Evolutionary conservation across 2,113 vertebrate genomes (phyloP), one percentile per base, ranked within the genome.

Genomic region (Gavialis gangeticus): DNA sequence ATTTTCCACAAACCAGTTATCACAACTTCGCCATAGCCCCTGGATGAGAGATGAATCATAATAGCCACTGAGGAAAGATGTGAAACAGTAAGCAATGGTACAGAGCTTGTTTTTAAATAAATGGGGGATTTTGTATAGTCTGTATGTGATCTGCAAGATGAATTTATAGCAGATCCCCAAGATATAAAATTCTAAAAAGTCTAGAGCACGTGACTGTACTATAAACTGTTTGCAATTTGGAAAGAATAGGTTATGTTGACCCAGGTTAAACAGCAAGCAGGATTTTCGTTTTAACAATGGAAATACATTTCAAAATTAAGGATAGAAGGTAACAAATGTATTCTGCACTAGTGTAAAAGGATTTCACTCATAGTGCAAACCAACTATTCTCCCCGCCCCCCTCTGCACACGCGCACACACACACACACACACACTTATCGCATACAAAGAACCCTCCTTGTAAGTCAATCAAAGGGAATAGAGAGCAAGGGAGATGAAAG

Each of bases 221-320:
- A 89, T 76, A 96, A 96, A 92, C 87, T 93, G 55, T 87, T 96
- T 94, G 81, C 56, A 82, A 54, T 69, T 91, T 78, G 78, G 59
- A 84, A 46, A 73, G 86, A 90, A 95, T 91, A 81, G 57, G 34
- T 90, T 75, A 91, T 89, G 18, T 84, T 90, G 21, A 85, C 67
- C 87, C 76, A 10, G 5, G 84, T 57, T 79, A 81, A 89, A 94
- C 60, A 91, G 34, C 64, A 78, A 91, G 75, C 18, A 91, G 87
- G 57, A 9, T 76, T 94, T 94, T 93, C 88, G 69, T 89, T 95
- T 95, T 87, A 95, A 79, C 94, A 81, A 84, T n/a, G 84, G 90
- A 95, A 95, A 46, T 64, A 71, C 88, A 88, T 89, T 91, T 63
- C 95, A 95, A 96, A 97, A 96, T 76, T 87, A 95, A 95, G 82